Evolutionary conservation across 2,113 vertebrate species (phyloP).

Genomic region (Petrocephalus zakoni): DNA sequence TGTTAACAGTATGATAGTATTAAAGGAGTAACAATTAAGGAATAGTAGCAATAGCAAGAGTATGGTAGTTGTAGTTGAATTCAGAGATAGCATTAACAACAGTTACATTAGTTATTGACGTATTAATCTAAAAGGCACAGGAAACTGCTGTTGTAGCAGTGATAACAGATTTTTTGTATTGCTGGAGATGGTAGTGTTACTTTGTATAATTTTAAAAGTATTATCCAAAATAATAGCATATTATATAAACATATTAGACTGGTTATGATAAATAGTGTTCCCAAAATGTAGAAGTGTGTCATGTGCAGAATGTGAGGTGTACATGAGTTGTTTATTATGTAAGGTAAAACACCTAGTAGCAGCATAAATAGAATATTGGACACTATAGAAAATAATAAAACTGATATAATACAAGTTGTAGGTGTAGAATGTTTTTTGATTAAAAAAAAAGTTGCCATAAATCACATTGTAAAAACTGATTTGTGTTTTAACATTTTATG

Average conservation of each 20-base stretch:
- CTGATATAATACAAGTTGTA: background rate
- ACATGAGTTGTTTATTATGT: background rate
- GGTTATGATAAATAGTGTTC: background rate
- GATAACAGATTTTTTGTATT: background rate
- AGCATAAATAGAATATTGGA: background rate
- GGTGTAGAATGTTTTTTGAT: background rate
- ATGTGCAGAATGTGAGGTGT: background rate
- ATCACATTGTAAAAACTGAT: background rate
- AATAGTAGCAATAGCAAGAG: background rate
- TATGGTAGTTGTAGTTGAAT: background rate
- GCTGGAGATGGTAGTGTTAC: background rate
- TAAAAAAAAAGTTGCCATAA: background rate
- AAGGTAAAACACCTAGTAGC: background rate
- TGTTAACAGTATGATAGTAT: background rate
- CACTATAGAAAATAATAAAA: background rate
- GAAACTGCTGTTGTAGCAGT: background rate
- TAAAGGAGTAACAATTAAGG: background rate
- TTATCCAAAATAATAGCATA: background rate
- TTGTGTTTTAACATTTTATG: background rate
- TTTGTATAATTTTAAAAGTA: background rate
- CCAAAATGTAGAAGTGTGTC: background rate
- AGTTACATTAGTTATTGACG: background rate
- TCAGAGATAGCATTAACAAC: background rate
- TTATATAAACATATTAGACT: background rate
- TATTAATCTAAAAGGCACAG: too few relatives aligned